These are phyloP conservation scores for Eurypyga helias DNA, from an alignment of 2,113 vertebrate species.

Conservation along the genomic window DNA sequence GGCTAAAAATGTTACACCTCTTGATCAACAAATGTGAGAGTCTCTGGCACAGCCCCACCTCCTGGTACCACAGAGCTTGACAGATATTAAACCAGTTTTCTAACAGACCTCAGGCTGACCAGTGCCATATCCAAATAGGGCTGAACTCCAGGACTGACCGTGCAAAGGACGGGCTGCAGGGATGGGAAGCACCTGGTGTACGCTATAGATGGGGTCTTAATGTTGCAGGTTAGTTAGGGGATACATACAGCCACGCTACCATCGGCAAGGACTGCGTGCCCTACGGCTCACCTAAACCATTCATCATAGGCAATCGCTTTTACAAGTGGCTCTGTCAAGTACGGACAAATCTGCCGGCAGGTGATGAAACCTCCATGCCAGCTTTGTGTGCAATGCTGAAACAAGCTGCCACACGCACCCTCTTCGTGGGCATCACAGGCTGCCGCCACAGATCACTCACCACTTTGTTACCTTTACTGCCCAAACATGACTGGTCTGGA, in stretches of 20 bases:
- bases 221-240: background rate
- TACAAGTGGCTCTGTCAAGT: background rate
- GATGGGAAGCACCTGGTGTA: background rate
- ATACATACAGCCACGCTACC: background rate
- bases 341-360: background rate
- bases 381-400: background rate
- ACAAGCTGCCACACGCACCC: background rate
- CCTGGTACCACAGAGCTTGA: background rate
- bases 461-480: background rate
- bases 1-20: conserved; percentile 5
- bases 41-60: background rate
- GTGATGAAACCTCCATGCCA: background rate
- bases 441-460: background rate
- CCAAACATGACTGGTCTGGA: background rate
- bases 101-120: background rate
- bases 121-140: background rate
- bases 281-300: background rate
- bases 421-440: background rate
- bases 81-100: background rate
- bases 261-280: background rate
- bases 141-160: background rate
- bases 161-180: background rate
- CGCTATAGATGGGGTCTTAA: background rate
- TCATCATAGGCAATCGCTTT: background rate
- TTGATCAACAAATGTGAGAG: background rate